Base-by-base conservation (phyloP, 1,140 invertebrate genomes). In the Hydropsyche tenuis region DNA sequence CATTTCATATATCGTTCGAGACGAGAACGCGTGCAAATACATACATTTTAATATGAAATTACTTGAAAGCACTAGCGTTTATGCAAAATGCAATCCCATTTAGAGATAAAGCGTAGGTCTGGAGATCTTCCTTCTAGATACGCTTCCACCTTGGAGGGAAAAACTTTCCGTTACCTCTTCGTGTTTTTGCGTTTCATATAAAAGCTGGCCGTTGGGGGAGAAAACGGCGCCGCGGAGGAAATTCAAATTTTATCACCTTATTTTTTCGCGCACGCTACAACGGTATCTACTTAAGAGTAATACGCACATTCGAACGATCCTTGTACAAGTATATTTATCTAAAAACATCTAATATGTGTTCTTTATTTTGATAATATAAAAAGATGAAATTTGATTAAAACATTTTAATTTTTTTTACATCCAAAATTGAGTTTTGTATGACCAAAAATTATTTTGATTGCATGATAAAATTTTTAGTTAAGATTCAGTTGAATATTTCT, bases 1-100 rank as follows among this genome's bases (percentile, higher is more conserved):
- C 3, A 37, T 37, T 37, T 37, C 20, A 60, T 14, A 60, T 14
- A 20, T 25, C 22, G 20, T 1, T 20, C 22, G 23, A 27, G 25
- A 60, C 20, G 7, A 9, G 48, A 18, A 18, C 18, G 48, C 48
- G 56, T 60, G 23, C 11, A 22, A 37, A 37, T 60, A 27, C 18
- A 20, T 27, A 23, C 56, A 22, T 60, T 60, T 60, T 60, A 60
- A 60, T 60, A 60, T 60, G 56, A 60, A 25, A 60, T 60, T 60
- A 60, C 43, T 70, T 5, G 27, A 70, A 56, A 56, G 68, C 68
- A 48, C 45, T 23, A 42, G 48, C 42, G 68, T 70, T 70, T 70
- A 70, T 70, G 68, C 68, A 70, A 70, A 70, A 70, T 45, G 37
- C 68, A 56, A 56, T 70, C 68, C 48, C 51, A 70, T 70, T 70